Base-by-base conservation (phyloP, 2,888 invertebrate genomes). In the Agrochola lota region DNA sequence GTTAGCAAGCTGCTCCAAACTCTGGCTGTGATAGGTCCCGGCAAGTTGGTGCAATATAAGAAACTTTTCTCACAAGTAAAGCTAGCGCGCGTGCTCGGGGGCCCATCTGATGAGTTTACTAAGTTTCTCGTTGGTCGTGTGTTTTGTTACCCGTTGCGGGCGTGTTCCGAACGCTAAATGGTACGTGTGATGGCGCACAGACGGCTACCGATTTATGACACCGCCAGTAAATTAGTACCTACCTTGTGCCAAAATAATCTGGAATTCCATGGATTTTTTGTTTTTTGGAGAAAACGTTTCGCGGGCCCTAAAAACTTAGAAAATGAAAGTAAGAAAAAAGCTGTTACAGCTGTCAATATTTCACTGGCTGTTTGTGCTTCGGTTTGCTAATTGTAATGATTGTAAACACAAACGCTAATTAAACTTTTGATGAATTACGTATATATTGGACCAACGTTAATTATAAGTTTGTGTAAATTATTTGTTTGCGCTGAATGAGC, bases 51-150 rank as follows among this genome's bases (percentile, higher is more conserved):
- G 92, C 91, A 92, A 93, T 93, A 93, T 93, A 93, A 93, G 92
- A 92, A 95, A 95, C 92, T 95, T 95, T 93, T 82, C 91, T 90
- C 90, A 80, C 90, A 91, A 94, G 93, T 91, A 94, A 92, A 93
- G 92, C 93, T 90, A 88, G 90, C 91, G 92, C 89, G 92, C 93
- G 93, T 92, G 94, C 92, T 91, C 92, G 85, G 90, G 81, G 90
- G 92, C 90, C 92, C 92, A 91, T 91, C 94, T 95, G 95, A 96
- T 96, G 94, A 95, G 95, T 96, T 96, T 94, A 93, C 91, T 91
- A 95, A 96, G 94, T 96, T 95, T 91, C 91, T 90, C 91, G 87
- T 91, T 87, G 85, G 90, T 89, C 90, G 90, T 91, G 89, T 92
- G 92, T 91, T 92, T 93, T 92, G 93, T 92, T 90, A 87, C 87